Evolutionary conservation across 1,140 invertebrate genomes (phyloP).

Genomic region (Scaptodrosophila lebanonensis): DNA sequence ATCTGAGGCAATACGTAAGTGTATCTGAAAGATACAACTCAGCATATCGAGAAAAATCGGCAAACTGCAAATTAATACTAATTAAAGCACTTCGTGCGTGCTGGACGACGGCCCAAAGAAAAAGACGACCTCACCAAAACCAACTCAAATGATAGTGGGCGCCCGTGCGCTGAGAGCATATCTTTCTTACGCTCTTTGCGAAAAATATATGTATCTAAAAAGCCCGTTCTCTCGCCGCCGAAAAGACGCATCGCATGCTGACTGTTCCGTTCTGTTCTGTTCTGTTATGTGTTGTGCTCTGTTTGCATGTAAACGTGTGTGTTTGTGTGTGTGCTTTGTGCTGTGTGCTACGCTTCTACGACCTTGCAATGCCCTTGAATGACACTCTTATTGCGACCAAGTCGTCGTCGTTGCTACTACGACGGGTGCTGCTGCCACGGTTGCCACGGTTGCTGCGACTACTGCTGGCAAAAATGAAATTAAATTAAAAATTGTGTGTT

Average conservation of each 20-base stretch:
- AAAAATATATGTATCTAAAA: too few species aligned
- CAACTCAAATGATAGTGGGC: too few species aligned
- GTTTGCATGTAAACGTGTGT: too few species aligned
- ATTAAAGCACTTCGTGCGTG: slow-evolving; percentile 48
- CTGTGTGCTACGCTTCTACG: slow-evolving; percentile 43
- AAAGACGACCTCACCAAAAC: too few species aligned
- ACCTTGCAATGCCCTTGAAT: slow-evolving; percentile 77
- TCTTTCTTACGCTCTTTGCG: too few species aligned
- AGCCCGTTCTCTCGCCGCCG: too few species aligned
- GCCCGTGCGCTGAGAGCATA: too few species aligned
- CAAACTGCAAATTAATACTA: slow-evolving; percentile 39
- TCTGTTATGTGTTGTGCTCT: too few species aligned
- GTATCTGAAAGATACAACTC: slow-evolving; percentile 32
- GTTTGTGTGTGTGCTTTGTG: slow-evolving; percentile 7
- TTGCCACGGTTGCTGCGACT: slow-evolving; percentile 61
- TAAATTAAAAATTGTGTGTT: slow-evolving; percentile 32
- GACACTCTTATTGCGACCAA: slow-evolving; percentile 76
- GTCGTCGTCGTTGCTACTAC: slow-evolving; percentile 60
- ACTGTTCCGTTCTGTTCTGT: too few species aligned
- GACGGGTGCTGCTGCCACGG: slow-evolving; percentile 64
- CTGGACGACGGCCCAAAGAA: not conserved
- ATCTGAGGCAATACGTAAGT: slow-evolving; percentile 7
- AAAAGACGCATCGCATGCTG: too few species aligned
- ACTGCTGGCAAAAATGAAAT: slow-evolving; percentile 50
- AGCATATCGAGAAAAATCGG: slow-evolving; percentile 8